phyloP scores from a whole-genome alignment of 92 coral and sea anemone species.

The Muricea muricata region DNA sequence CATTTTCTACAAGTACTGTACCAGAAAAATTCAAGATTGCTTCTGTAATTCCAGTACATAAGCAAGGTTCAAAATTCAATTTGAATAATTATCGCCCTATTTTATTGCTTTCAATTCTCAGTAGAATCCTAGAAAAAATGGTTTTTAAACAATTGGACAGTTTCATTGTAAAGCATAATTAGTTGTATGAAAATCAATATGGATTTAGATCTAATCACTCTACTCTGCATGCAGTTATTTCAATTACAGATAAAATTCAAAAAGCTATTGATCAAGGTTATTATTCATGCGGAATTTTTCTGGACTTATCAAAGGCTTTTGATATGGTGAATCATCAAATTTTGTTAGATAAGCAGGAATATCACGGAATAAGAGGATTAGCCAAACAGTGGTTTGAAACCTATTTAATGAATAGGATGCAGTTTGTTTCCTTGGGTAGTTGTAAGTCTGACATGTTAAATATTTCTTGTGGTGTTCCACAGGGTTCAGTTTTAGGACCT shows the following conservation, averaged over 20 bases:
- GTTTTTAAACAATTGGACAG: slow-evolving; percentile 12
- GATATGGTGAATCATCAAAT: too few species aligned
- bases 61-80: slow-evolving; percentile 36
- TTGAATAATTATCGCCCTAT: slow-evolving; percentile 38
- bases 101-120: slow-evolving; percentile 29
- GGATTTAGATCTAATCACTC: slow-evolving; percentile 41
- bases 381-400: too few species aligned
- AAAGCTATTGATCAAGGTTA: slow-evolving; percentile 43
- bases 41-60: slow-evolving; percentile 46
- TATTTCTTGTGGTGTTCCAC: too few species aligned
- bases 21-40: slow-evolving; percentile 46
- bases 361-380: slow-evolving; percentile 66
- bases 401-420: slow-evolving; percentile 59
- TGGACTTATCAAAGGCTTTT: slow-evolving; percentile 48
- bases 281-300: slow-evolving; percentile 63
- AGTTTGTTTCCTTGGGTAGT: slow-evolving; percentile 65
- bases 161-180: slow-evolving; percentile 34
- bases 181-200: slow-evolving; percentile 32
- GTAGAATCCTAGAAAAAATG: slow-evolving; percentile 35
- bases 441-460: slow-evolving; percentile 51
- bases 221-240: slow-evolving; percentile 48
- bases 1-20: slow-evolving; percentile 41
- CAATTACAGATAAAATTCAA: slow-evolving; percentile 41
- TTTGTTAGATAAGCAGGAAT: slow-evolving; percentile 55
- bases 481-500: too few species aligned